Conservation (phyloP, 2,888 invertebrate species). For the Nezara viridula region DNA sequence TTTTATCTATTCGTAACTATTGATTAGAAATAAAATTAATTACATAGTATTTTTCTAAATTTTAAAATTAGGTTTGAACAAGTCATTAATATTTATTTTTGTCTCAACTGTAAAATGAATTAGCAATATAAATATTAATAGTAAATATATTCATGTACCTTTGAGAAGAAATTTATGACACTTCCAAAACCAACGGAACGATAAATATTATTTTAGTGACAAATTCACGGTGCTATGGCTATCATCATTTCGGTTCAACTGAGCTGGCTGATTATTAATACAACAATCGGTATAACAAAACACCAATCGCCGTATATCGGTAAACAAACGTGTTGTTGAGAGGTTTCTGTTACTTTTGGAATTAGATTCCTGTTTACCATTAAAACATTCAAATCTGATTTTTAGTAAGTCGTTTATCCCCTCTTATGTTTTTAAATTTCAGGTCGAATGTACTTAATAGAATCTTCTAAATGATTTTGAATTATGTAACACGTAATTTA, state of each 20-base stretch:
- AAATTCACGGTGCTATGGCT: not conserved
- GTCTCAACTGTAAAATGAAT: too few relatives aligned
- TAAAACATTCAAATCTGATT: not conserved
- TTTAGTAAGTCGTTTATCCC: not conserved
- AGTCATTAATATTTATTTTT: too few relatives aligned
- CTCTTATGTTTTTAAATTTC: not conserved
- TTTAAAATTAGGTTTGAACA: too few relatives aligned
- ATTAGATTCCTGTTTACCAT: constrained; percentile 13
- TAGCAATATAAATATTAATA: too few relatives aligned
- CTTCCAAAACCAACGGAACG: not conserved
- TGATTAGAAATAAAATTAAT: too few relatives aligned
- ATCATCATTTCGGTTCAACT: not conserved
- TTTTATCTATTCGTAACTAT: too few relatives aligned
- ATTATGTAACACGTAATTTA: not conserved
- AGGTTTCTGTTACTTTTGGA: not conserved
- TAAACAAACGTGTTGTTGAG: constrained; percentile 26
- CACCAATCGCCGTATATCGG: not conserved
- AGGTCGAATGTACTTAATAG: not conserved
- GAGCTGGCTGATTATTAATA: not conserved
- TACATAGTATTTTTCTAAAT: too few relatives aligned
- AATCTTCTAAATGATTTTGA: not conserved
- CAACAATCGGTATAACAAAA: not conserved
- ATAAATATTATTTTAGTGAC: not conserved
- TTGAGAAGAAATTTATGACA: not conserved
- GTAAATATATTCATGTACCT: too few relatives aligned